A percentile compares a stretch with the other conserved stretches of the same genome.
phyloP scores from a whole-genome alignment of 1,140 invertebrate species.

The Drosophila chauvacae region DNA sequence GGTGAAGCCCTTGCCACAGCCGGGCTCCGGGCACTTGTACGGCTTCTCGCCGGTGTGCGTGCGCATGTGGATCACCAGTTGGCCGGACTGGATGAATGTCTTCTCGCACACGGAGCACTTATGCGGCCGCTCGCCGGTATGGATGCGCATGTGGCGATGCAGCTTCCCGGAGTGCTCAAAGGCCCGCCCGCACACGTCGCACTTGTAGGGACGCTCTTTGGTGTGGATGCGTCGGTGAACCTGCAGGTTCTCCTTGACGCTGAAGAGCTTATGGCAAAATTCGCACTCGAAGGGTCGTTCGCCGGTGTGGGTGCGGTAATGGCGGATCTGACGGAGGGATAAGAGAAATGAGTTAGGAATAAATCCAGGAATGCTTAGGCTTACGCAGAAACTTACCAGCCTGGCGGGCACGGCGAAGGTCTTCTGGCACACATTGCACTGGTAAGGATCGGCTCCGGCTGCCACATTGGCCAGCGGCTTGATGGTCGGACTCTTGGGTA shows the following conservation, averaged over 20 bases:
- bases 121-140: constrained; percentile 96
- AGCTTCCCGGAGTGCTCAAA: constrained; percentile 97
- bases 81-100: constrained; percentile 95
- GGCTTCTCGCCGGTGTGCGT: constrained; percentile 96
- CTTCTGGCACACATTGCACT: constrained; percentile 96
- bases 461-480: constrained; percentile 81
- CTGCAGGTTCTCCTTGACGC: constrained; percentile 95
- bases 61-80: constrained; percentile 92
- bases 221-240: constrained; percentile 96
- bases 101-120: constrained; percentile 96
- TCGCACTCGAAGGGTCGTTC: constrained; percentile 95
- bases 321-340: constrained; percentile 86
- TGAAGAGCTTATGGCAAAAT: constrained; percentile 96
- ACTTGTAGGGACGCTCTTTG: constrained; percentile 92
- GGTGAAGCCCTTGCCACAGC: constrained; percentile 94
- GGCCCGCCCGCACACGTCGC: constrained; percentile 94
- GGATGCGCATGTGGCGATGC: constrained; percentile 96
- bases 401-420: constrained; percentile 96
- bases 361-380: no score
- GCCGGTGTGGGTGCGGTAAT: constrained; percentile 96
- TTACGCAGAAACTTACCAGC: constrained; percentile 86
- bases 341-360: neutral
- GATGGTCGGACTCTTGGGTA: constrained; percentile 77
- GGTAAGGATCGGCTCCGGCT: constrained; percentile 89
- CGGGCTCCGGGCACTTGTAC: constrained; percentile 92